These are phyloP conservation scores for Drosophila sturtevanti DNA, from an alignment of 1,140 invertebrate species.

Conservation along the genomic window DNA sequence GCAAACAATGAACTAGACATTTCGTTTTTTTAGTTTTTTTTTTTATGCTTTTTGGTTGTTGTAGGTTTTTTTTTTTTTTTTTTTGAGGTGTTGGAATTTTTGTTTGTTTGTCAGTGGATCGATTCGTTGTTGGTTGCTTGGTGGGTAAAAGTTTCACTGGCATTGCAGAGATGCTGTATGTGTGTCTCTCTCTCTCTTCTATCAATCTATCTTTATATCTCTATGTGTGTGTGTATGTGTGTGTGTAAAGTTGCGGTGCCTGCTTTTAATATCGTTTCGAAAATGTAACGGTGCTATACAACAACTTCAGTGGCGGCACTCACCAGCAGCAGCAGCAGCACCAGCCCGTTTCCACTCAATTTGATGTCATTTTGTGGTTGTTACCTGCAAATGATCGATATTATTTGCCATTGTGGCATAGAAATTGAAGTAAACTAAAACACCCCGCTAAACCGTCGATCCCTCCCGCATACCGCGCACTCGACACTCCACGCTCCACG, in stretches of 20 bases:
- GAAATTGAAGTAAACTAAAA: constrained; percentile 50
- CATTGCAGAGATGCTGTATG: constrained; percentile 43
- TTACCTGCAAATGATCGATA: constrained; percentile 70
- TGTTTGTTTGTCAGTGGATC: constrained; percentile 51
- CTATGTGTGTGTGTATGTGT: constrained; percentile 20
- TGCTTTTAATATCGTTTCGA: constrained; percentile 50
- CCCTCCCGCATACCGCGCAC: too few relatives aligned
- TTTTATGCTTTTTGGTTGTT: neutral
- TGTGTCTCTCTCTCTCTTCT: constrained; percentile 13
- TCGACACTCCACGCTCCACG: neutral
- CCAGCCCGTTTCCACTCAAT: constrained; percentile 45
- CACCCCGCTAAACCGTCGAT: neutral
- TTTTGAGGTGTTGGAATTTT: constrained; percentile 51
- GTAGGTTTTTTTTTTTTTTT: constrained; percentile 17
- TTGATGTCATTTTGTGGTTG: constrained; percentile 50
- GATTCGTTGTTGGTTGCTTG: constrained; percentile 15
- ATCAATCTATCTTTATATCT: neutral
- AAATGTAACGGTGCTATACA: constrained; percentile 63
- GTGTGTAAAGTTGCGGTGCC: constrained; percentile 34
- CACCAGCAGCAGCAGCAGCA: constrained; percentile 20
- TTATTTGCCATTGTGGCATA: constrained; percentile 78
- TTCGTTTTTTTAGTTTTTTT: neutral
- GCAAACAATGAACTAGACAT: constrained; percentile 53
- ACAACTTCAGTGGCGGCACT: neutral
- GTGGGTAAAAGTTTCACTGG: constrained; percentile 60